A percentile compares a stretch with the other conserved stretches of the same genome.
Conservation (phyloP, 1,140 invertebrate genomes). For the Tribolium madens region DNA sequence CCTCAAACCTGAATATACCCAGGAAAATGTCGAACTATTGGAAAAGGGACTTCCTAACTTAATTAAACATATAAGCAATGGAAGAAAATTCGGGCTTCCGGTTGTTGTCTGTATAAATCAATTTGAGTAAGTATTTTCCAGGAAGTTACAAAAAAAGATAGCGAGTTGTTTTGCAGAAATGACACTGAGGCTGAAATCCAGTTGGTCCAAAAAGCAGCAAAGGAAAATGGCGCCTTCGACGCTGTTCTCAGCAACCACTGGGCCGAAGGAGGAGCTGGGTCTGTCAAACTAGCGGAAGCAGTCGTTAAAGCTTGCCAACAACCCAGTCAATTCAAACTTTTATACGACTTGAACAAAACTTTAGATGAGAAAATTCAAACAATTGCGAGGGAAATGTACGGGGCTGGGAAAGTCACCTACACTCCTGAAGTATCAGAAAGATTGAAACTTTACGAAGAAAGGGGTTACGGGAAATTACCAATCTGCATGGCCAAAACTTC, state of each 20-base stretch:
- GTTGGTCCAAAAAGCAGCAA: constrained; percentile 79
- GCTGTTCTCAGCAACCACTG: constrained; percentile 93
- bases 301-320: constrained; percentile 82
- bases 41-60: constrained; percentile 91
- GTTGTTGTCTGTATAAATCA: constrained; percentile 94
- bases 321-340: constrained; percentile 76
- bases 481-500: constrained; percentile 99
- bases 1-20: constrained; percentile 84
- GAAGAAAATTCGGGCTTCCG: constrained; percentile 89
- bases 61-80: constrained; percentile 95
- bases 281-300: constrained; percentile 86
- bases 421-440: constrained; percentile 75
- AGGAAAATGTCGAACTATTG: constrained; percentile 92
- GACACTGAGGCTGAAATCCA: constrained; percentile 90
- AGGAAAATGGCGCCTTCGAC: constrained; percentile 84
- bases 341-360: constrained; percentile 84
- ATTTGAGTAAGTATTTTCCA: constrained; percentile 69
- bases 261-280: constrained; percentile 91
- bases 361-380: constrained; percentile 91
- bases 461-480: constrained; percentile 88
- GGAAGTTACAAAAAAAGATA: too few relatives aligned
- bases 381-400: constrained; percentile 96
- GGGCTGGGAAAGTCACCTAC: constrained; percentile 87
- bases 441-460: constrained; percentile 76
- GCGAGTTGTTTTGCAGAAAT: constrained; percentile 67